These are phyloP conservation scores for Ectropis crepuscularia DNA, from an alignment of 2,888 invertebrate species.

Conservation along the genomic window DNA sequence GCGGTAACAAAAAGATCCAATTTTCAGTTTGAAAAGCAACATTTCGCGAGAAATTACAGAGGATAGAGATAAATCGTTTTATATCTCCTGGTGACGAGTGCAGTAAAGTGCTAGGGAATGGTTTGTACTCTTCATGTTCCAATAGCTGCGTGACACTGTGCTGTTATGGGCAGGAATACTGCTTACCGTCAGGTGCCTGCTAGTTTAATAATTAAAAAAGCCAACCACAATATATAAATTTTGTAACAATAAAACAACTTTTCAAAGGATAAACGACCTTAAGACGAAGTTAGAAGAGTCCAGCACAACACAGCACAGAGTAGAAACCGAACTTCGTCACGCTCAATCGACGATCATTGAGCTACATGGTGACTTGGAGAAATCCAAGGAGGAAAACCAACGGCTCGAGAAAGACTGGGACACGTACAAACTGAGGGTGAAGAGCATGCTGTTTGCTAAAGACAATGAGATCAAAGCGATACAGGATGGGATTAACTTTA, in stretches of 20 bases:
- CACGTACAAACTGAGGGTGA: constrained; percentile 73
- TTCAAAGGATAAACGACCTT: constrained; percentile 55
- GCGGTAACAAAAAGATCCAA: too few relatives aligned
- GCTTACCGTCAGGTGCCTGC: too few relatives aligned
- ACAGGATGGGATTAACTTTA: constrained; percentile 60
- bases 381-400: constrained; percentile 62
- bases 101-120: too few relatives aligned
- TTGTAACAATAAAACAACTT: constrained; percentile 21
- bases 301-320: constrained; percentile 53
- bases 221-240: background rate
- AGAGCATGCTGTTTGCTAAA: constrained; percentile 70
- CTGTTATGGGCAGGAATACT: too few relatives aligned
- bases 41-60: too few relatives aligned
- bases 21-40: too few relatives aligned
- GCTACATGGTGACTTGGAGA: constrained; percentile 61
- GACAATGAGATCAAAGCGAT: constrained; percentile 70
- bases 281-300: constrained; percentile 51
- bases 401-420: constrained; percentile 76
- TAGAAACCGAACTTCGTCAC: constrained; percentile 70
- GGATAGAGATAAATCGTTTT: too few relatives aligned
- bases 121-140: too few relatives aligned
- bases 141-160: too few relatives aligned
- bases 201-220: too few relatives aligned
- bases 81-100: too few relatives aligned
- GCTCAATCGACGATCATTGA: constrained; percentile 65